Base-by-base conservation (phyloP, 2,888 invertebrate genomes). In the Platerodrilus igneus region DNA sequence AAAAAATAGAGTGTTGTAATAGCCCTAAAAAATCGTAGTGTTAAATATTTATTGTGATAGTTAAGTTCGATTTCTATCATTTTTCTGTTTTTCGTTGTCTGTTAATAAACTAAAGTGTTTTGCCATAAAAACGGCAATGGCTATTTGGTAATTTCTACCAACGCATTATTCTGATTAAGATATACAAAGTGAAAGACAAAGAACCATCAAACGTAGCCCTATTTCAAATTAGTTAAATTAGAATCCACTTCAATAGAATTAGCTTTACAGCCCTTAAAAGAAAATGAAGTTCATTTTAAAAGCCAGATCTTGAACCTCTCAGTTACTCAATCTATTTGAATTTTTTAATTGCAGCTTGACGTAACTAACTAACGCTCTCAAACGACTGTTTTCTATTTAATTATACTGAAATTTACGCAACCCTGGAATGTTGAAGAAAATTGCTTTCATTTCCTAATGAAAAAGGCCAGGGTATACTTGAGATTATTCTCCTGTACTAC, bases 381-480 rank as follows among this genome's bases (percentile, higher is more conserved):
- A 50, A 51, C 42, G 47, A 46, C 50, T 47, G 47, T 54, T 52
- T 51, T 49, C 49, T 54, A 52, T 54, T 54, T 54, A 54, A 54
- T 54, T 52, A 54, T 52, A 48, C 50, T 43, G 51, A 51, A 54
- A 52, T 54, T 54, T 52, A 54, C 51, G 50, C 54, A 51, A 52
- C 53, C 47, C 41, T 42, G 50, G 49, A 50, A 53, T 52, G 53
- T 48, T 49, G 44, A 50, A 53, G 49, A 50, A 50, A 51, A 53
- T 53, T 53, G 51, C 53, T 50, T 48, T 50, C 48, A 47, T 45
- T 50, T 50, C 49, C 49, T 49, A 52, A 52, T 50, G 48, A 48
- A 45, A n/a, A 50, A 47, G 43, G 46, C 40, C 38, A 48, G 45
- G n/a, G n/a, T n/a, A n/a, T n/a, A n/a, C n/a, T n/a, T n/a, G n/a